phyloP scores from a whole-genome alignment of 2,888 invertebrate genomes.

The Lepetodrilus schrolli region DNA sequence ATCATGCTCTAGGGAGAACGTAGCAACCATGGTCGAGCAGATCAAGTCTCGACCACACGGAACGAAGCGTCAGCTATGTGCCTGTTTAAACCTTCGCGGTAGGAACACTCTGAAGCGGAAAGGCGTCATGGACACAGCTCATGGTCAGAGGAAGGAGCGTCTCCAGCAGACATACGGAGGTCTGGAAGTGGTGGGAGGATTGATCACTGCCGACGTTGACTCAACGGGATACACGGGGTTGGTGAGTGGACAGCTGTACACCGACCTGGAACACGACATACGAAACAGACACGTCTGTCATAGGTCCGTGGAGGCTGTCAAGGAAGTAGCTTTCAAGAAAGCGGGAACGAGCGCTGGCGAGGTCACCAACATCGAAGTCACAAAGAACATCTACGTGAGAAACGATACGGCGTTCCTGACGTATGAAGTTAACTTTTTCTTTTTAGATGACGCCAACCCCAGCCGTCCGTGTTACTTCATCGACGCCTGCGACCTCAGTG shows the following conservation, averaged over 20 bases:
- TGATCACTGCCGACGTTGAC: constrained; percentile 25
- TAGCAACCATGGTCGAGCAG: not conserved
- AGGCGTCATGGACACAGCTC: constrained; percentile 24
- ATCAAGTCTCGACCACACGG: not conserved
- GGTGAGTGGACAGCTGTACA: constrained; percentile 6
- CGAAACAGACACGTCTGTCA: not conserved
- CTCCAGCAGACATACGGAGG: constrained; percentile 32
- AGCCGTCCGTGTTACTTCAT: constrained; percentile 49
- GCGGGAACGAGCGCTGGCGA: not conserved
- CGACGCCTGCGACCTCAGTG: constrained; percentile 40
- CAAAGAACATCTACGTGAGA: not conserved
- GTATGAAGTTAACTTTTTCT: constrained; percentile 30
- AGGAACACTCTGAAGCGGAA: not conserved
- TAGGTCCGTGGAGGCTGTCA: not conserved
- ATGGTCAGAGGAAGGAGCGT: constrained; percentile 23
- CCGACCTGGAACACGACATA: not conserved
- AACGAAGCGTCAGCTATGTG: not conserved
- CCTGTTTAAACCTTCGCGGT: not conserved
- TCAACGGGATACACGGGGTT: not conserved
- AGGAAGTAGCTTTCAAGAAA: not conserved
- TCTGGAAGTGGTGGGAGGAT: constrained; percentile 32
- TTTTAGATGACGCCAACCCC: not conserved
- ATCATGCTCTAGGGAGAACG: not conserved
- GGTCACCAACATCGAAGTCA: not conserved
- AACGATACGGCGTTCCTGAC: constrained; percentile 8